Evolutionary conservation across 2,113 vertebrate species (phyloP), one percentile per base, ranked within the genome.

Genomic region (Solenodon paradoxus): DNA sequence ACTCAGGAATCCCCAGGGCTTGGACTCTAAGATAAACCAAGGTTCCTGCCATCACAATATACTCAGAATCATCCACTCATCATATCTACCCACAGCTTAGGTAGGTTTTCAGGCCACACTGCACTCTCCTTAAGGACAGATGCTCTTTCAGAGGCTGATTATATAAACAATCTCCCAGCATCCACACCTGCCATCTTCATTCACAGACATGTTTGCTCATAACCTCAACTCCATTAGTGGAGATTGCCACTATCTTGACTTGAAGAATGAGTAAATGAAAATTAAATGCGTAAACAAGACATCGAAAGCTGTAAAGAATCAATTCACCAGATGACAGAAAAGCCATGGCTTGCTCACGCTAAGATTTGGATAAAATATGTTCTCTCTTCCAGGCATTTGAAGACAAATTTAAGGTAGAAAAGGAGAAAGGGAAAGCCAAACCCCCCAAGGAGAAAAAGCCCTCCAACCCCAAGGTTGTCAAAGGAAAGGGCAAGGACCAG

Each of bases 401-500:
- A 40, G 97, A 97, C 22, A 95, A 9, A 42, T 2, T 85, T 28
- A 97, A 98, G 42, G 81, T 66, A 68, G 95, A 96, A 61, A 98
- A 95, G 38, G 97, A 96, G 42, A 97, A 97, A 96, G 94, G 96
- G 15, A 98, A 96, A 93, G 88, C 72, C 12, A 98, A 98, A 85
- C 81, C 93, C 81, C 19, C 68, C n/a, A 98, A 98, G 74, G 96
- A 98, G 45, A 98, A 98, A 10, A 99, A 98, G 83, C 0, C 80
- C 1, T 0, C 63, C 7, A 89, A 51, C 81, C 32, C 94, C 66
- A 99, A 98, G 77, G 59, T 45, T 61, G 9, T 95, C 71, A 97
- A 97, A 83, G 98, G 97, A 32, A 99, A 99, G 95, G 98, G 97
- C 2, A 99, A 97, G 93, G 98, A 97, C 35, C 66, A 59, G 1